Evolutionary conservation across 30 jellyfish, hydroid and myxozoan species (phyloP).

Genomic region (Calvadosia cruxmelitensis): DNA sequence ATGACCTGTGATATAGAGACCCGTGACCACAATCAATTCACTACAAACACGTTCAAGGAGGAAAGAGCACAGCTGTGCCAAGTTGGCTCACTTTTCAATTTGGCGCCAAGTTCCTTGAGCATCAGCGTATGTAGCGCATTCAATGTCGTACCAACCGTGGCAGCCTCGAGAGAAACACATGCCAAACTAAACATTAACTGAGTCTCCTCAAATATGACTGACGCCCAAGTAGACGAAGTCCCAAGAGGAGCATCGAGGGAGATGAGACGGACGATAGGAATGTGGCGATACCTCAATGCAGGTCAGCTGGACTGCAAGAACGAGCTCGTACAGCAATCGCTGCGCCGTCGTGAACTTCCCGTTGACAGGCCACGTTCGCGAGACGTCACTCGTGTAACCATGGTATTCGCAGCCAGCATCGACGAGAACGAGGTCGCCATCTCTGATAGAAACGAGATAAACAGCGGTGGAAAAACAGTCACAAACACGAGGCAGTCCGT

Average conservation of each 20-base stretch:
- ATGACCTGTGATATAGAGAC: slow-evolving; percentile 10
- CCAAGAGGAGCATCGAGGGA: no score
- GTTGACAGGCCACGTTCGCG: slow-evolving; percentile 94
- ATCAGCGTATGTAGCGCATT: slow-evolving; percentile 55
- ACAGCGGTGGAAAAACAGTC: background rate
- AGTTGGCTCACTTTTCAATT: slow-evolving; percentile 55
- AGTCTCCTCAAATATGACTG: no score
- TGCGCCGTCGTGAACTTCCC: slow-evolving; percentile 64
- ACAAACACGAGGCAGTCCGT: background rate
- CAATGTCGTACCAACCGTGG: slow-evolving; percentile 55
- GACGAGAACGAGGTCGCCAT: slow-evolving; percentile 77
- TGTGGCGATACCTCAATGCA: slow-evolving; percentile 46
- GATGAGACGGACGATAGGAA: no score
- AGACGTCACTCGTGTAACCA: slow-evolving; percentile 78
- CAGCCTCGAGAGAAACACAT: no score
- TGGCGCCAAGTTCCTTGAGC: slow-evolving; percentile 51
- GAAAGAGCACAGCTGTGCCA: no score
- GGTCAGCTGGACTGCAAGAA: slow-evolving; percentile 44
- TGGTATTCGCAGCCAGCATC: slow-evolving; percentile 94
- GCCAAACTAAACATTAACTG: no score
- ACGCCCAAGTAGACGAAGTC: no score
- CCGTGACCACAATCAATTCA: no score
- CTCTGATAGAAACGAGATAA: slow-evolving; percentile 26
- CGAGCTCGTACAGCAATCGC: slow-evolving; percentile 55
- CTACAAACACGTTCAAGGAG: no score